phyloP scores from a whole-genome alignment of 2,113 vertebrate genomes.

The Haemorhous mexicanus region DNA sequence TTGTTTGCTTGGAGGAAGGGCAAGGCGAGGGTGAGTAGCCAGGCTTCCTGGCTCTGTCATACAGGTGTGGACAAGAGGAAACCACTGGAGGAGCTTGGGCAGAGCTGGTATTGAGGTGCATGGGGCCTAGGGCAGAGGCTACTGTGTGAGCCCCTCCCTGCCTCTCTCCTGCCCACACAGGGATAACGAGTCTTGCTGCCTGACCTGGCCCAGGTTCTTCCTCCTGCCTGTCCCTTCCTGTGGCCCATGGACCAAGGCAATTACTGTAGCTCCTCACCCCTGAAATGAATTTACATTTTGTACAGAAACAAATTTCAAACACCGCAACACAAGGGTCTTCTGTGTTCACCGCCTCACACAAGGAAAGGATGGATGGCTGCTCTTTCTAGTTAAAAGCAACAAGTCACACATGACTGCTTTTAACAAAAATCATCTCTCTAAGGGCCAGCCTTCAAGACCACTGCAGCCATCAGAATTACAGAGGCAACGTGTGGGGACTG shows the following conservation, averaged over 20 bases:
- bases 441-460: background rate
- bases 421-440: background rate
- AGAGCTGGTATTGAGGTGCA: background rate
- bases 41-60: background rate
- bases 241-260: background rate
- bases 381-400: background rate
- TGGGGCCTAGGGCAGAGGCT: background rate
- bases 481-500: background rate
- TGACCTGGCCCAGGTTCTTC: background rate
- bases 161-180: background rate
- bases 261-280: background rate
- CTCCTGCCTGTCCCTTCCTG: background rate
- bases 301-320: background rate
- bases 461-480: background rate
- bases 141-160: background rate
- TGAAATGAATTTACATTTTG: background rate
- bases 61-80: conserved; percentile 7
- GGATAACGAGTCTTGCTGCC: background rate
- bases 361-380: background rate
- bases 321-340: background rate
- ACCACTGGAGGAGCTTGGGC: background rate
- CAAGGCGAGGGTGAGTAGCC: background rate
- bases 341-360: background rate
- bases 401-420: background rate
- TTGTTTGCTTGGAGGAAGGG: conserved; percentile 13